Conservation (phyloP, 2,797 vertebrate species). For the Lindbergichthys nudifrons region DNA sequence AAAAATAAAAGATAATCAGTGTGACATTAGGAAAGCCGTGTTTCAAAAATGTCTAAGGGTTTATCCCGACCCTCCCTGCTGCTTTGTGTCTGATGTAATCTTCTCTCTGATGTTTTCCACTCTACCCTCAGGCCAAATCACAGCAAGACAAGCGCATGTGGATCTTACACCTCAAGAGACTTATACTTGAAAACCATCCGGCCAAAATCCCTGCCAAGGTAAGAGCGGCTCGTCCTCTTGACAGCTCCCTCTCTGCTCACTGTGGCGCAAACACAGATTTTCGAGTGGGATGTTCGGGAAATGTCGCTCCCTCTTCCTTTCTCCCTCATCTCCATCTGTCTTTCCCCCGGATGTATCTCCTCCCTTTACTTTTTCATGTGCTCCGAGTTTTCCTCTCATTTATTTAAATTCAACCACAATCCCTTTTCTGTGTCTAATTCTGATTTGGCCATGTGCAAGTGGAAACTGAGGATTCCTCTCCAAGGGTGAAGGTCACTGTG, state of each 20-base stretch:
- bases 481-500: constrained; percentile 15
- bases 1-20: constrained; percentile 45
- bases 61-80: constrained; percentile 30
- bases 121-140: constrained; percentile 89
- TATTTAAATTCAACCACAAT: constrained; percentile 22
- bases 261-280: constrained; percentile 29
- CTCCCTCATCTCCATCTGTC: constrained; percentile 15
- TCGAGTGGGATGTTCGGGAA: constrained; percentile 42
- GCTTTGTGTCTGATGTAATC: constrained; percentile 51
- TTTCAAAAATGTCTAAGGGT: constrained; percentile 25
- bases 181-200: constrained; percentile 98
- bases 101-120: constrained; percentile 53
- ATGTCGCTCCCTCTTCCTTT: constrained; percentile 21
- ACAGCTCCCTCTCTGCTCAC: constrained; percentile 19
- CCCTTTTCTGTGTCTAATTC: constrained; percentile 23
- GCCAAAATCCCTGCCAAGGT: constrained; percentile 99
- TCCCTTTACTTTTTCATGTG: not conserved
- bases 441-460: constrained; percentile 17
- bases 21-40: constrained; percentile 40
- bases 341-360: not conserved
- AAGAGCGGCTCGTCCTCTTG: constrained; percentile 39
- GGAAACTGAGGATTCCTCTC: constrained; percentile 33
- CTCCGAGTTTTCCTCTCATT: constrained; percentile 12
- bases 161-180: constrained; percentile 96
- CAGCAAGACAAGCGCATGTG: constrained; percentile 98